phyloP scores from a whole-genome alignment of 2,888 invertebrate species.

The Drosophila neonasuta region DNA sequence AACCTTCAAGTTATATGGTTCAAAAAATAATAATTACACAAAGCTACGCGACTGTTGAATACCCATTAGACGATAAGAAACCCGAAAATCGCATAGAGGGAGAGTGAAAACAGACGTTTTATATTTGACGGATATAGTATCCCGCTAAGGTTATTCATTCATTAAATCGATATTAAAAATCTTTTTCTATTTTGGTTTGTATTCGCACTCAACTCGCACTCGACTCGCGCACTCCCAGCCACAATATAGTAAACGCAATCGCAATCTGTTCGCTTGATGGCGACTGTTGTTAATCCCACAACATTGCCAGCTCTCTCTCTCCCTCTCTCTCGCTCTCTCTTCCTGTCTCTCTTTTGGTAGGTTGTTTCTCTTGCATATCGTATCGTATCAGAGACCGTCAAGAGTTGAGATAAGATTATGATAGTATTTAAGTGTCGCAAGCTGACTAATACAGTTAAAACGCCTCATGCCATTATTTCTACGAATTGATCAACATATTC shows the following conservation, averaged over 20 bases:
- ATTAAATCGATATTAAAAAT: no score
- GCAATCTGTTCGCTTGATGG: not conserved
- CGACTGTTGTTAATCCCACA: constrained; percentile 13
- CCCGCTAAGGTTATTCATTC: no score
- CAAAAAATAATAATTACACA: not conserved
- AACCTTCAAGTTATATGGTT: constrained; percentile 2
- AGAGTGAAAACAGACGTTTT: no score
- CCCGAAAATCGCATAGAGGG: no score
- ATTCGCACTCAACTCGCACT: not conserved
- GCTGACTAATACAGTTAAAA: constrained; percentile 54
- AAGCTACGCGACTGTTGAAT: no score
- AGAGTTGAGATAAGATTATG: constrained; percentile 64
- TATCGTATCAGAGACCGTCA: constrained; percentile 31
- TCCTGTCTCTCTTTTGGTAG: constrained; percentile 18
- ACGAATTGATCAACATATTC: constrained; percentile 26
- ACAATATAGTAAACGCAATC: not conserved
- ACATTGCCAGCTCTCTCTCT: constrained; percentile 9
- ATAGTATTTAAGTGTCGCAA: constrained; percentile 32
- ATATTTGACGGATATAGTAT: no score
- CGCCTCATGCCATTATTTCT: constrained; percentile 23
- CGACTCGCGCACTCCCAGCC: constrained; percentile 1
- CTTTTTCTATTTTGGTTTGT: no score
- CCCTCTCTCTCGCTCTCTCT: not conserved
- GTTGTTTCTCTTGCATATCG: not conserved
- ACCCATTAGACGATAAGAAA: no score